Evolutionary conservation across 2,888 invertebrate species (phyloP).

Genomic region (Phyllotreta cruciferae): DNA sequence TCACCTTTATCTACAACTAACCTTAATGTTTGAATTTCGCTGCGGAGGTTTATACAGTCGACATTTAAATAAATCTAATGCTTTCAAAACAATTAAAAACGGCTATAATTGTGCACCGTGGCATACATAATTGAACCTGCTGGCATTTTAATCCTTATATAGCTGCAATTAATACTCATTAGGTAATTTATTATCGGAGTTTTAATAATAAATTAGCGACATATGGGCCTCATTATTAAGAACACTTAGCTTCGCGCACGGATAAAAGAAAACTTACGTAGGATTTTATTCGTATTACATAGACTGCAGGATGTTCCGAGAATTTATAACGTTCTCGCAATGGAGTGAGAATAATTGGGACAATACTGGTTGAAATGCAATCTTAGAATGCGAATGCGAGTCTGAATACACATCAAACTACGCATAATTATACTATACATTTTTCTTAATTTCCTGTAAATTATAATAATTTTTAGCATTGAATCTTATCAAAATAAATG

Average conservation of each 20-base stretch:
- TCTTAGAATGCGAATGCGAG: too few relatives aligned
- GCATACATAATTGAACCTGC: conserved; percentile 33
- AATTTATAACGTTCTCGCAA: too few relatives aligned
- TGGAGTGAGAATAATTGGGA: too few relatives aligned
- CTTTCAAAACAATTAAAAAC: conserved; percentile 31
- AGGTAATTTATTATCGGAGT: conserved; percentile 32
- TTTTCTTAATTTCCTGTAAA: too few relatives aligned
- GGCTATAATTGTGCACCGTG: conserved; percentile 31
- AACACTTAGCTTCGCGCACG: conserved; percentile 24
- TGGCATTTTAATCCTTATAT: conserved; percentile 34
- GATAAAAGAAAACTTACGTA: conserved; percentile 3
- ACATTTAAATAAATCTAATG: conserved; percentile 32
- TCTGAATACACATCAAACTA: too few relatives aligned
- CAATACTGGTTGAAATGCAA: too few relatives aligned
- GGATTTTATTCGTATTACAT: conserved; percentile 3
- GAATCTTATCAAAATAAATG: too few relatives aligned
- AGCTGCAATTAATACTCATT: conserved; percentile 36
- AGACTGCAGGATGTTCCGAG: neutral
- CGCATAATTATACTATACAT: too few relatives aligned
- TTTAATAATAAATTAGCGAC: conserved; percentile 38
- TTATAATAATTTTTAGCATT: too few relatives aligned
- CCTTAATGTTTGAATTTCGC: too few relatives aligned
- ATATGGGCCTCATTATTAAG: conserved; percentile 37
- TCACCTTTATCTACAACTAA: too few relatives aligned
- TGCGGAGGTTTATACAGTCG: neutral